Base-by-base conservation (phyloP, 2,113 vertebrate genomes). In the Ifrita kowaldi region DNA sequence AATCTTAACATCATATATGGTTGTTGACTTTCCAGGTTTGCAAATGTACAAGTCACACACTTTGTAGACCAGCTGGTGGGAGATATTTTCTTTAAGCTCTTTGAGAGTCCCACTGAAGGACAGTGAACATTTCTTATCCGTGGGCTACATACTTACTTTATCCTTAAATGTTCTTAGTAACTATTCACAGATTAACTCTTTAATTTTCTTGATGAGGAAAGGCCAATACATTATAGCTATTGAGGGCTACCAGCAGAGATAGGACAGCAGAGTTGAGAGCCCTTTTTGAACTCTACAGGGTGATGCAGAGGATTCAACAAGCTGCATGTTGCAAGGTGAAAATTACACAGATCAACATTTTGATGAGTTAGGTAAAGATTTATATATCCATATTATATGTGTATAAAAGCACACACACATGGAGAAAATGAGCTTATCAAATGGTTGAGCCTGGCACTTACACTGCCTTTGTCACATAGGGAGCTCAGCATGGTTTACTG, bases 1-100 rank as follows among this genome's bases (percentile, higher is more conserved):
- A 77, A 80, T 70, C 77, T 79, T 94, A 90, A 60, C 84, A 85
- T 91, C 95, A 77, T 94, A 93, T 94, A 96, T 41, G 37, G 90
- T 81, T 91, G 92, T 96, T 95, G 96, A 95, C 71, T 93, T 95
- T 96, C 71, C 87, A 85, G 44, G 67, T 91, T 96, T 95, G 84
- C 87, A 88, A 63, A 96, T 80, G 91, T 95, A 91, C 87, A 94
- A 96, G 90, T 93, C 93, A 70, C 85, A 88, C 79, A 92, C 78
- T 96, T 88, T 63, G 90, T 63, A 84, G 79, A 78, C 85, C 92
- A 96, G 92, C 85, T 90, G 92, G 90, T 94, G 85, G 87, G 85
- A 96, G 90, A 82, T 94, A 77, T 93, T 97, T 96, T 96, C 90
- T 95, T 94, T 94, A 94, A 83, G 79, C 79, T 91, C 85, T 94